Evolutionary conservation across 2,797 vertebrate species (phyloP).

Genomic region (Hybognathus amarus): DNA sequence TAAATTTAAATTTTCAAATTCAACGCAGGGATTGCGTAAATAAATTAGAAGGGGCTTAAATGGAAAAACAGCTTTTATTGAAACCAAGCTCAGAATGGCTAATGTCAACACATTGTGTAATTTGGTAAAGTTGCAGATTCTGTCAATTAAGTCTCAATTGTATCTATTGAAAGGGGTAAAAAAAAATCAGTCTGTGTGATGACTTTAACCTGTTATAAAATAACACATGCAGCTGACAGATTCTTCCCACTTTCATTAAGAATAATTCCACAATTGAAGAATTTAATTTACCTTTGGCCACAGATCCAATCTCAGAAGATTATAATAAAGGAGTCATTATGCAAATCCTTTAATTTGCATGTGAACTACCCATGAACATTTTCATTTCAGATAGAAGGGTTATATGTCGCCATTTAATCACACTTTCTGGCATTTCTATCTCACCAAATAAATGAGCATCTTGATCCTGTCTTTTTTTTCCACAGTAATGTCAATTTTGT

Average conservation of each 20-base stretch:
- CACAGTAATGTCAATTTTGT: background rate
- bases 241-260: conserved; percentile 44
- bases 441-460: conserved; percentile 11
- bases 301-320: conserved; percentile 44
- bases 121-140: background rate
- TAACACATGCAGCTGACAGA: conserved; percentile 37
- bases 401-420: conserved; percentile 50
- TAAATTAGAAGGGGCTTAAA: conserved; percentile 13
- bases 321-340: conserved; percentile 54
- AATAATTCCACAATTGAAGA: conserved; percentile 37
- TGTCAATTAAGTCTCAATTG: conserved; percentile 24
- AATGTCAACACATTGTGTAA: background rate
- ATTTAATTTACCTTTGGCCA: conserved; percentile 50
- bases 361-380: conserved; percentile 49
- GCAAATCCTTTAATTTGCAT: conserved; percentile 52
- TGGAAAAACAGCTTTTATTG: background rate
- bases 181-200: background rate
- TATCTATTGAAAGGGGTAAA: conserved; percentile 4
- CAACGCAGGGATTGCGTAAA: background rate
- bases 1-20: too few relatives aligned
- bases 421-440: conserved; percentile 8
- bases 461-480: background rate
- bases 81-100: background rate
- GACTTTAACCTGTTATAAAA: background rate
- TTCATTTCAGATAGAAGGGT: conserved; percentile 37